Base-by-base conservation (phyloP, 2,797 vertebrate species). In the Diglossa cyanea region DNA sequence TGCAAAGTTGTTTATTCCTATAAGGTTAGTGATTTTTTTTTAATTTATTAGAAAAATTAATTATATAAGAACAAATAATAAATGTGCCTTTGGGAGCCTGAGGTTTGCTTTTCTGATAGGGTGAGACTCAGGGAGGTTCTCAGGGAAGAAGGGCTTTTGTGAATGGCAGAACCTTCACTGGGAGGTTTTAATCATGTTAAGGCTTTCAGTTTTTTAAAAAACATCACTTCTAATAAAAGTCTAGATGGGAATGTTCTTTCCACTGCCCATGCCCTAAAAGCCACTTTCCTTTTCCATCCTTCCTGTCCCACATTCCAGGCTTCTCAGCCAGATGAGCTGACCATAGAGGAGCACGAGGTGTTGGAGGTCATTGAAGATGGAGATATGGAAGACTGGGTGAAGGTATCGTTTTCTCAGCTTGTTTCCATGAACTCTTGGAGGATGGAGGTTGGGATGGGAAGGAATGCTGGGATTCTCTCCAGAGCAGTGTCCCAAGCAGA, bases 321-420 rank as follows among this genome's bases (percentile, higher is more conserved):
- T 42, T 99, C 99, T 77, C 99, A 99, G 96, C 99, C 99, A 1
- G 99, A 99, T 91, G 99, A 99, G 83, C 95, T 99, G 98, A 99
- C 99, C 88, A 99, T 99, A 91, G 99, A 99, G 97, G 99, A 99
- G 10, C 98, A 99, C 50, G 99, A 99, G 97, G 98, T 99, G 96
- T 74, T 99, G 98, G 99, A 99, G 97, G 99, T 99, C 66, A 99
- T 99, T 89, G 99, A 99, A 95, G 99, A 99, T 14, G 99, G 99
- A 96, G 99, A 99, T 97, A 99, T 99, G 99, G 99, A 99, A 98
- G 99, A 99, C 98, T 99, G 99, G 99, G 99, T 99, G 86, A 99
- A 99, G 99, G 99, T 99, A 98, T 18, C 23, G 62, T 61, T 89
- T 88, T 50, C 92, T 79, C 84, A 85, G 70, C 74, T 89, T 65